phyloP scores from a whole-genome alignment of 2,888 invertebrate genomes.

The Polyploca ridens region DNA sequence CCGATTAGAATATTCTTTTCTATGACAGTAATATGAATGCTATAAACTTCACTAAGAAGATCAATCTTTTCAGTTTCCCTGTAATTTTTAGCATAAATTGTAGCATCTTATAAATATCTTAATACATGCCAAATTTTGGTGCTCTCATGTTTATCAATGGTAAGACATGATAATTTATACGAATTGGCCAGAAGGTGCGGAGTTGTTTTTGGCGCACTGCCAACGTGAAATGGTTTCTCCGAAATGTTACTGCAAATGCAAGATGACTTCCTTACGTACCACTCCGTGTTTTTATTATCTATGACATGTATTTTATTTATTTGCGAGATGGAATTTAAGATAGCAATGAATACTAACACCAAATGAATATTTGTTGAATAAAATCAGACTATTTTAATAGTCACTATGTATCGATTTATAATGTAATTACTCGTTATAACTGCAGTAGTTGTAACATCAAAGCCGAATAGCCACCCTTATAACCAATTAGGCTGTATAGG shows the following conservation, averaged over 20 bases:
- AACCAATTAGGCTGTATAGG: neutral
- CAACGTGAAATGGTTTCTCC: constrained; percentile 63
- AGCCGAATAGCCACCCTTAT: neutral
- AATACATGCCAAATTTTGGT: constrained; percentile 27
- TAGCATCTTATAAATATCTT: constrained; percentile 27
- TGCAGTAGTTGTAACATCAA: neutral
- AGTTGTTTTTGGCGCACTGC: constrained; percentile 59
- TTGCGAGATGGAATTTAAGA: constrained; percentile 2
- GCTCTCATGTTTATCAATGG: constrained; percentile 50
- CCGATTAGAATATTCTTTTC: no score
- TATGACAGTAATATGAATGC: neutral
- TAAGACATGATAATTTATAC: constrained; percentile 55
- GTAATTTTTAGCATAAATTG: constrained; percentile 16
- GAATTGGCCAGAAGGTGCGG: constrained; percentile 55
- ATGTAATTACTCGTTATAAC: neutral
- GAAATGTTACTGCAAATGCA: constrained; percentile 60
- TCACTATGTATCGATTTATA: neutral
- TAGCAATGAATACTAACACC: neutral
- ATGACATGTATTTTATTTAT: constrained; percentile 4
- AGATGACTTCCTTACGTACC: constrained; percentile 54
- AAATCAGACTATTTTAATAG: neutral
- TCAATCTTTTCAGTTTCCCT: neutral
- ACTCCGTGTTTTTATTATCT: constrained; percentile 31
- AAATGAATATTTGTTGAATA: neutral
- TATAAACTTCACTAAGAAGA: neutral